phyloP scores from a whole-genome alignment of 2,113 vertebrate genomes.

The Anolis sagrei region DNA sequence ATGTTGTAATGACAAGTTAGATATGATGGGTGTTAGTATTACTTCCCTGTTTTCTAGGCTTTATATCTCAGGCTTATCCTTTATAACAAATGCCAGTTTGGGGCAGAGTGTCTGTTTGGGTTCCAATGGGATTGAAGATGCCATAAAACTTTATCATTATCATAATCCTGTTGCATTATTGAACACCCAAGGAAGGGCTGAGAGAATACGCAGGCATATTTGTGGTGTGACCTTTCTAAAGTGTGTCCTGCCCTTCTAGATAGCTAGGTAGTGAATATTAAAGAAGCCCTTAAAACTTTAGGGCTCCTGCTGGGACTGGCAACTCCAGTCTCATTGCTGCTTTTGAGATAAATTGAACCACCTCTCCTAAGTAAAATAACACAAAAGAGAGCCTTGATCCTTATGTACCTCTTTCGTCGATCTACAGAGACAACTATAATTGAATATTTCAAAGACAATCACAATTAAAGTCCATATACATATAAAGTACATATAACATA shows the following conservation, averaged over 20 bases:
- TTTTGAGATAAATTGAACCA: slow-evolving; percentile 46
- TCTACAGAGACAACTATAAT: no score
- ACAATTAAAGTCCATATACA: no score
- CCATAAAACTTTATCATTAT: slow-evolving; percentile 69
- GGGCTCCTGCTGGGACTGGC: slow-evolving; percentile 28
- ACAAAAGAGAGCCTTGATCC: background rate
- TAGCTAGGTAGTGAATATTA: slow-evolving; percentile 58
- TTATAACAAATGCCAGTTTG: slow-evolving; percentile 58
- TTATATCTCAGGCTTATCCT: slow-evolving; percentile 24
- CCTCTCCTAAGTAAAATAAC: slow-evolving; percentile 18
- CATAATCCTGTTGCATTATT: slow-evolving; percentile 57
- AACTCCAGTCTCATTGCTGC: slow-evolving; percentile 24
- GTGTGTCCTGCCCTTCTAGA: slow-evolving; percentile 41
- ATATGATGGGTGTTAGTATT: background rate
- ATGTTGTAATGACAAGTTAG: background rate
- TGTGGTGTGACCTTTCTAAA: slow-evolving; percentile 69
- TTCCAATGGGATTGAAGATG: slow-evolving; percentile 62
- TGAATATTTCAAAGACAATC: no score
- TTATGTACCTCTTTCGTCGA: no score
- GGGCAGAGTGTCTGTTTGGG: slow-evolving; percentile 50
- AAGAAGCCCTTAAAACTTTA: slow-evolving; percentile 48
- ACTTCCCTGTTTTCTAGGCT: background rate
- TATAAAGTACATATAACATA: no score
- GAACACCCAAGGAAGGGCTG: slow-evolving; percentile 51
- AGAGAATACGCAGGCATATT: slow-evolving; percentile 59